Evolutionary conservation across 30 jellyfish, hydroid and myxozoan genomes (phyloP).

Genomic region (Nemopilema nomurai): DNA sequence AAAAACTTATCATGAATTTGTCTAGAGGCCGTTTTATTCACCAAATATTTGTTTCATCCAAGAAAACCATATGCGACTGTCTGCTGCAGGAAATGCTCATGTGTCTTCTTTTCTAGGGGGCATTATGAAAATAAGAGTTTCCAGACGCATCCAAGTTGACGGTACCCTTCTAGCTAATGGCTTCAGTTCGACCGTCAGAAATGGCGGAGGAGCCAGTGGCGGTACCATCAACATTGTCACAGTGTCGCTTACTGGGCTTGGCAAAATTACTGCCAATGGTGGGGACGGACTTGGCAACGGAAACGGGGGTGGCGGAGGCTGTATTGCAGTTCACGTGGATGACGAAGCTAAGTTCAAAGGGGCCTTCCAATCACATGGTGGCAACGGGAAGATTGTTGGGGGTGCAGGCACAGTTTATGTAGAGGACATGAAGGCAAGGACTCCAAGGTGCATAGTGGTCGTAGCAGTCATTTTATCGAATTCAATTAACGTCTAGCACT

Average conservation of each 20-base stretch:
- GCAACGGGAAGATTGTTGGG: slow-evolving; percentile 53
- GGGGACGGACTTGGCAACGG: slow-evolving; percentile 61
- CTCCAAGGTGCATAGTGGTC: slow-evolving; percentile 32
- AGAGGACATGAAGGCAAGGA: slow-evolving; percentile 36
- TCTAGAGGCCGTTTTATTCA: too few relatives aligned
- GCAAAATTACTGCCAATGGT: slow-evolving; percentile 44
- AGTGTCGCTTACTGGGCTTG: slow-evolving; percentile 44
- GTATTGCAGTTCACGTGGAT: slow-evolving; percentile 66
- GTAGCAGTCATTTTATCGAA: too few relatives aligned
- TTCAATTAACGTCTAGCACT: too few relatives aligned
- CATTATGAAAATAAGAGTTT: slow-evolving; percentile 12
- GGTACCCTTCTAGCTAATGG: slow-evolving; percentile 65
- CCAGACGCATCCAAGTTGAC: slow-evolving; percentile 34
- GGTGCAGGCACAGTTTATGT: slow-evolving; percentile 65
- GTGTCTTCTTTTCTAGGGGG: slow-evolving; percentile 31
- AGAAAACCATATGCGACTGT: too few relatives aligned
- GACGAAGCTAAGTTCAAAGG: slow-evolving; percentile 23
- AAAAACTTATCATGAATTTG: too few relatives aligned
- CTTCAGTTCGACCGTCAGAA: neutral
- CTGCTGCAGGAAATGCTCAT: neutral
- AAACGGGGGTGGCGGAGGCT: slow-evolving; percentile 74
- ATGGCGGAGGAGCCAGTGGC: slow-evolving; percentile 72
- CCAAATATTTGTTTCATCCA: too few relatives aligned
- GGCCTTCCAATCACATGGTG: slow-evolving; percentile 50
- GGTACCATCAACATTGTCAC: slow-evolving; percentile 49